These are phyloP conservation scores for Colossoma macropomum DNA, from an alignment of 2,113 vertebrate species.

Conservation along the genomic window DNA sequence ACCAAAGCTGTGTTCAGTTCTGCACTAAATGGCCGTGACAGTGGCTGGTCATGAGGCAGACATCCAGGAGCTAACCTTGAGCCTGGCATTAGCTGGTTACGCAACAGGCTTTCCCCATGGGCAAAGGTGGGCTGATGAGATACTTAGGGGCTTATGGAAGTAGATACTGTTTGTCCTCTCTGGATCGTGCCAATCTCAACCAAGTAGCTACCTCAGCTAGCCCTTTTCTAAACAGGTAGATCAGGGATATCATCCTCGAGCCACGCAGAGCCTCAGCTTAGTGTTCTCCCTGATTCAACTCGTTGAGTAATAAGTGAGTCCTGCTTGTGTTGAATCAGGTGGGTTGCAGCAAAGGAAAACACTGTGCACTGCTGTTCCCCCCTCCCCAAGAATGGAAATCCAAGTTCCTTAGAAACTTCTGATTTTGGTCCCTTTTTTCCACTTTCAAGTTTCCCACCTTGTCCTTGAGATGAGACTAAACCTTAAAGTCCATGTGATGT, in stretches of 20 bases:
- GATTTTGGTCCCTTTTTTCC: not conserved
- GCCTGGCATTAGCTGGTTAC: constrained; percentile 46
- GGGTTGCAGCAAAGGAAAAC: not conserved
- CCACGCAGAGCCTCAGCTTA: not conserved
- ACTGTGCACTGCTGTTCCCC: not conserved
- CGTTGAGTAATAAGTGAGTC: not conserved
- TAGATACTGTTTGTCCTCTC: constrained; percentile 7
- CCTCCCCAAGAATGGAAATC: not conserved
- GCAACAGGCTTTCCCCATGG: constrained; percentile 55
- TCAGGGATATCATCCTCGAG: not conserved
- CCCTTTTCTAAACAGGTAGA: not conserved
- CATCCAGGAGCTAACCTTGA: constrained; percentile 56
- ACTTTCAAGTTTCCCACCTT: not conserved
- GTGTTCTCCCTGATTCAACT: not conserved
- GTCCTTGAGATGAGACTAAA: constrained; percentile 8
- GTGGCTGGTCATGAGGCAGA: constrained; percentile 35
- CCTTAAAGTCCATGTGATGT: not conserved
- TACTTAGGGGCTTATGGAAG: constrained; percentile 49
- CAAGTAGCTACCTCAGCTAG: not conserved
- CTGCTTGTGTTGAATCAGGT: not conserved
- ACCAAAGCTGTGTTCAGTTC: constrained; percentile 27
- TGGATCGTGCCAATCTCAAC: not conserved
- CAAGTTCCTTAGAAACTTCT: not conserved
- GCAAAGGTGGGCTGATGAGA: constrained; percentile 38
- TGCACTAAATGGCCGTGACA: constrained; percentile 41